Conservation (phyloP, 2,113 vertebrate species). For the Opisthocomus hoazin region DNA sequence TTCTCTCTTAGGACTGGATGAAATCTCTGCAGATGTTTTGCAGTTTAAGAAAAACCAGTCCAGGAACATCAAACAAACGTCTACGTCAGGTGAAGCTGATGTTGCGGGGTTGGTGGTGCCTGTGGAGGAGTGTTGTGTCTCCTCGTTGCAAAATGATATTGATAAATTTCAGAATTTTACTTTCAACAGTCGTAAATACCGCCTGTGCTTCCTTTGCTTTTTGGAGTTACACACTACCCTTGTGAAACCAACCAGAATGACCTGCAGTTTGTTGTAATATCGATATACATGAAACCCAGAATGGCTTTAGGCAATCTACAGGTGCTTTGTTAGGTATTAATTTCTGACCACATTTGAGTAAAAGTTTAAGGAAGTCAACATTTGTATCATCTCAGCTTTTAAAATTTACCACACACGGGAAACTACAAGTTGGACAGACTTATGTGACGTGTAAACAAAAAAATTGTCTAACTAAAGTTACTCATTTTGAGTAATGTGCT, state of each 20-base stretch:
- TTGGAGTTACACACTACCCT: not conserved
- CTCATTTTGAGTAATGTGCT: not conserved
- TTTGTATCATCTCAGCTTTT: not conserved
- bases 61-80: slow-evolving; percentile 89
- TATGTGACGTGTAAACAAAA: not conserved
- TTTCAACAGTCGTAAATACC: not conserved
- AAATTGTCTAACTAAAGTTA: not conserved
- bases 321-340: not conserved
- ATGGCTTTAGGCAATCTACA: not conserved
- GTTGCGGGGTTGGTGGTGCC: not conserved
- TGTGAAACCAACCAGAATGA: not conserved
- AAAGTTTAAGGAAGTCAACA: not conserved
- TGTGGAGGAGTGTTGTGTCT: not conserved
- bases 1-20: slow-evolving; percentile 92
- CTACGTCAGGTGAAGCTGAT: slow-evolving; percentile 86
- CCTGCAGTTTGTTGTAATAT: not conserved
- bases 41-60: slow-evolving; percentile 91
- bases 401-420: not conserved
- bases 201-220: not conserved
- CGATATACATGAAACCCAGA: not conserved
- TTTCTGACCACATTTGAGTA: not conserved
- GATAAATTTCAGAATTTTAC: not conserved
- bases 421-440: too few species aligned
- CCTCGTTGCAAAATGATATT: fast-evolving
- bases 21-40: slow-evolving; percentile 97